phyloP scores from a whole-genome alignment of 1,140 invertebrate genomes.

The Harlomillsia oculata region DNA sequence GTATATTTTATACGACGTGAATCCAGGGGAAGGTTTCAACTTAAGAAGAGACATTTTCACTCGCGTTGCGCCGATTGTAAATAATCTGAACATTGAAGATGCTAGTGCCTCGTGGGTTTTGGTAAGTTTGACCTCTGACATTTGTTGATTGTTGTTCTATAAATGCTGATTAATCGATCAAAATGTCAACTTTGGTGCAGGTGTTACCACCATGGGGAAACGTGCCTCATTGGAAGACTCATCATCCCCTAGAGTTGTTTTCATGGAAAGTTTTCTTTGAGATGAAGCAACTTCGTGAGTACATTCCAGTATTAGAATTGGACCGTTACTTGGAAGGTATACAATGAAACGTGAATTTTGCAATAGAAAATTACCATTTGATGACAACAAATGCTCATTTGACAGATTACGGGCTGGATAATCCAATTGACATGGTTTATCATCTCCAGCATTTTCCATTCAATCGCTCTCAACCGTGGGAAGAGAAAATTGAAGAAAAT shows the following conservation, averaged over 20 bases:
- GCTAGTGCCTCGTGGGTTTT: conserved; percentile 46
- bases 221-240: conserved; percentile 74
- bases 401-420: conserved; percentile 40
- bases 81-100: conserved; percentile 48
- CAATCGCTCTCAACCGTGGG: conserved; percentile 67
- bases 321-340: conserved; percentile 62
- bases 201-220: conserved; percentile 84
- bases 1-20: conserved; percentile 84
- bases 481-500: conserved; percentile 65
- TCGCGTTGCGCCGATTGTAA: conserved; percentile 71
- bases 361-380: not conserved
- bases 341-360: not conserved
- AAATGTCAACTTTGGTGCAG: conserved; percentile 43
- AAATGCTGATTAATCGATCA: not conserved
- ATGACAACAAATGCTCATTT: not conserved
- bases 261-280: conserved; percentile 84
- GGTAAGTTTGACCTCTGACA: conserved; percentile 38
- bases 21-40: conserved; percentile 93
- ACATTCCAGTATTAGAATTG: conserved; percentile 80
- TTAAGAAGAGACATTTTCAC: conserved; percentile 90
- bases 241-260: conserved; percentile 43
- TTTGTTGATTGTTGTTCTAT: conserved; percentile 36
- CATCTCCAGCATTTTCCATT: conserved; percentile 77
- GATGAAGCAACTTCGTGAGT: conserved; percentile 61
- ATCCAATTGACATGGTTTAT: conserved; percentile 61